Evolutionary conservation across 2,113 vertebrate species (phyloP), one percentile per base, ranked within the genome.

Genomic region (Bos indicus): DNA sequence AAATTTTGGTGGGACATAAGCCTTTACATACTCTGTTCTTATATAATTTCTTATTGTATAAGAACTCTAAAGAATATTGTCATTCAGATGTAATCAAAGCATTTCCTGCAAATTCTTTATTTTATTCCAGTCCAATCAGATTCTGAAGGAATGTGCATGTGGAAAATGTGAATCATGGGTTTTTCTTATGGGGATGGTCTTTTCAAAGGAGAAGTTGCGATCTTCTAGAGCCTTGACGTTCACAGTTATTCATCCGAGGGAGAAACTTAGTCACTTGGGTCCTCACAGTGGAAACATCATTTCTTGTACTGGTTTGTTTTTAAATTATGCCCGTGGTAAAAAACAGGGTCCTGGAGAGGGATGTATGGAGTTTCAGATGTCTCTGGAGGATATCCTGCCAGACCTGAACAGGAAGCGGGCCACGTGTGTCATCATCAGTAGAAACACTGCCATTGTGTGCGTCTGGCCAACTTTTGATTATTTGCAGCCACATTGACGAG

Each of bases 51-150:
- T 98, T 97, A 60, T 86, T 62, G 2, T 84, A 19, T 0, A 57
- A 85, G 95, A 95, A 98, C 92, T 64, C 78, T 64, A 88, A 81
- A 87, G 88, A 54, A 78, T 94, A 97, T 98, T 96, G 97, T 57
- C 96, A 62, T 11, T 97, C 88, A 91, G 84, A 94, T 19, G 8
- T 78, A 92, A 91, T 85, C 93, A 93, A 71, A 86, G 43, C 59
- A 36, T 91, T 88, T 97, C 64, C 83, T 52, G 33, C 28, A 36
- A 7, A 33, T 28, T 33, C 97, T 98, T 98, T 94, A 94, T 93
- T 88, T 91, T 87, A 21, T 81, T 97, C 80, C 60, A 33, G 25
- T 40, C 64, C 87, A 90, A 48, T 97, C 60, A 95, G 84, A 80
- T 96, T 93, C 93, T 64, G 87, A 88, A 96, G 97, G 98, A 83